phyloP scores from a whole-genome alignment of 2,888 invertebrate species.

The Acronicta psi region DNA sequence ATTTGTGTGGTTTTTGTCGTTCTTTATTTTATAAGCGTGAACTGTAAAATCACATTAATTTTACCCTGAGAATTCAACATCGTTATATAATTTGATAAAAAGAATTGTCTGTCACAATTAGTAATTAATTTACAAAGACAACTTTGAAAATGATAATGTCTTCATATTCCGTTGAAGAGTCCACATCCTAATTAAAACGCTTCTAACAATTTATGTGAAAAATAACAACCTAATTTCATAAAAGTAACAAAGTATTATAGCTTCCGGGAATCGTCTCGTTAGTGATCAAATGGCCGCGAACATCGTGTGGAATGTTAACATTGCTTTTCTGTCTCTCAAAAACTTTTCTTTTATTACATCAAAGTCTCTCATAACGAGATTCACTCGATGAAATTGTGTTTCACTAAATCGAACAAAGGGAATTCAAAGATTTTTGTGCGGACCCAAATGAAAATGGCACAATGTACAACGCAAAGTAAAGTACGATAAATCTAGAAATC shows the following conservation, averaged over 20 bases:
- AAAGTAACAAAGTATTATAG: constrained; percentile 78
- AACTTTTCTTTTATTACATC: constrained; percentile 77
- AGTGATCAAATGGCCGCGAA: constrained; percentile 79
- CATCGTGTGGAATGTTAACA: constrained; percentile 77
- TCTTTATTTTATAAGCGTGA: neutral
- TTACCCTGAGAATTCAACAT: neutral
- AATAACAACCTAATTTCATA: constrained; percentile 75
- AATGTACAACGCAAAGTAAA: constrained; percentile 63
- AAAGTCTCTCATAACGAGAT: constrained; percentile 76
- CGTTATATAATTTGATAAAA: constrained; percentile 7
- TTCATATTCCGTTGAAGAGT: constrained; percentile 29
- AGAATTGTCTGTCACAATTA: constrained; percentile 26
- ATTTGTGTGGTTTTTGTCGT: neutral
- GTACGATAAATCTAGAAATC: constrained; percentile 78
- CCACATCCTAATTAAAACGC: constrained; percentile 66
- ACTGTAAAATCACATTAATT: neutral
- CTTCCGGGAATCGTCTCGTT: constrained; percentile 82
- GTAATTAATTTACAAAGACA: constrained; percentile 27
- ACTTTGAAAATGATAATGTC: constrained; percentile 28
- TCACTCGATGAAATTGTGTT: constrained; percentile 64
- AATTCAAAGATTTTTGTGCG: constrained; percentile 55
- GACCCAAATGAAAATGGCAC: constrained; percentile 60
- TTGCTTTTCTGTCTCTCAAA: constrained; percentile 70
- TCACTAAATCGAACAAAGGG: constrained; percentile 61
- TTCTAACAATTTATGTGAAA: constrained; percentile 69